Evolutionary conservation across 2,113 vertebrate genomes (phyloP).

Genomic region (Ia io): DNA sequence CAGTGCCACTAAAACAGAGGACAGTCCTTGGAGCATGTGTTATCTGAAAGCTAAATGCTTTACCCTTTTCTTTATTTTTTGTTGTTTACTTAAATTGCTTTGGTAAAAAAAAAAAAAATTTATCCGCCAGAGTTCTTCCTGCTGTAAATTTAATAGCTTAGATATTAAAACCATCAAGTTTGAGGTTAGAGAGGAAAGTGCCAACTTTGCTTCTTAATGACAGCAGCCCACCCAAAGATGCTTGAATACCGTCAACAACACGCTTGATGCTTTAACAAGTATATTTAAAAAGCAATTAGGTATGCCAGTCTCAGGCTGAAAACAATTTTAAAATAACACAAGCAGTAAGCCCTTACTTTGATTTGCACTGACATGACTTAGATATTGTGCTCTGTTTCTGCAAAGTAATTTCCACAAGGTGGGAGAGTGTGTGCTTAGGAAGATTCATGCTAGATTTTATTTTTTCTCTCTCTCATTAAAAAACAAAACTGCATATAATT

Average conservation of each 20-base stretch:
- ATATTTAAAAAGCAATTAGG: constrained; percentile 58
- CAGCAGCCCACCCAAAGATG: not conserved
- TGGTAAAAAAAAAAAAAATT: constrained; percentile 32
- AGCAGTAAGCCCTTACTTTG: constrained; percentile 47
- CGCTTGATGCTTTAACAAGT: constrained; percentile 51
- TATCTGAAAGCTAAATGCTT: constrained; percentile 34
- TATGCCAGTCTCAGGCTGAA: constrained; percentile 42
- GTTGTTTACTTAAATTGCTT: constrained; percentile 47
- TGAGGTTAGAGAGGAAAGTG: constrained; percentile 53
- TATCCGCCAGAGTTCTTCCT: constrained; percentile 35
- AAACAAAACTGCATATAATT: constrained; percentile 26
- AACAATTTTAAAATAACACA: constrained; percentile 50
- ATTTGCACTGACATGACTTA: constrained; percentile 47
- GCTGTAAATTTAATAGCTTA: constrained; percentile 24
- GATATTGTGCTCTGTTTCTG: not conserved
- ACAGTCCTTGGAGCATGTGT: not conserved
- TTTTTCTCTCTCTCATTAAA: not conserved
- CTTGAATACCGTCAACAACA: not conserved
- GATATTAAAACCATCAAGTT: constrained; percentile 30
- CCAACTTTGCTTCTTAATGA: constrained; percentile 34
- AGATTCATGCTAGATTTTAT: not conserved
- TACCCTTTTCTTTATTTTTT: constrained; percentile 16
- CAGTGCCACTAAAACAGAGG: not conserved
- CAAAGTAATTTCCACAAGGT: not conserved
- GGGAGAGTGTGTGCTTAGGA: not conserved